phyloP scores from a whole-genome alignment of 2,888 invertebrate genomes.

The Drosophila subsilvestris region DNA sequence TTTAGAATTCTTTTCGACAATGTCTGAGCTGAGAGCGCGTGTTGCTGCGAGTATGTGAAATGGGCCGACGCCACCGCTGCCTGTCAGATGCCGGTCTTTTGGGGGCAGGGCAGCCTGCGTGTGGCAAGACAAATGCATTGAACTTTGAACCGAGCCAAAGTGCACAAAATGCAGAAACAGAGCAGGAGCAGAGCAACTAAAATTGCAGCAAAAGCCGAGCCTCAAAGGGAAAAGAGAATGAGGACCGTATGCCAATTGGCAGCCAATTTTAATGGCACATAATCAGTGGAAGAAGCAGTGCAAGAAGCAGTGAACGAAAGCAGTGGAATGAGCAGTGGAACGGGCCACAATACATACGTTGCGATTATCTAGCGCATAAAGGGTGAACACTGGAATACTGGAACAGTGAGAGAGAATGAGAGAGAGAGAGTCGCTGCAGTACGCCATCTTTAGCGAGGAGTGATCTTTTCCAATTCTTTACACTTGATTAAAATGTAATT shows the following conservation, averaged over 20 bases:
- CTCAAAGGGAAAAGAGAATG: not conserved
- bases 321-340: not conserved
- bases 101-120: conserved; percentile 29
- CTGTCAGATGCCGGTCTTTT: conserved; percentile 34
- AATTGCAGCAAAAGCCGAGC: conserved; percentile 15
- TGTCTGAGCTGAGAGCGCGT: conserved; percentile 15
- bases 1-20: conserved; percentile 40
- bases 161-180: conserved; percentile 20
- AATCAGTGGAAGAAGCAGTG: conserved; percentile 28
- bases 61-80: not conserved
- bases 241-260: conserved; percentile 53
- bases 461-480: not conserved
- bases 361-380: conserved; percentile 33
- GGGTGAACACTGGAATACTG: conserved; percentile 11
- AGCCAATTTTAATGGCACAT: conserved; percentile 57
- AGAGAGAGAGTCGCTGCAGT: not conserved
- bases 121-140: conserved; percentile 55
- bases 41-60: conserved; percentile 11
- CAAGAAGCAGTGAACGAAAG: too few species aligned
- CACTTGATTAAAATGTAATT: not conserved
- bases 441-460: too few species aligned
- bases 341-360: conserved; percentile 6
- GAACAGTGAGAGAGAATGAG: not conserved
- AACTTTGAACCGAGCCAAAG: conserved; percentile 53
- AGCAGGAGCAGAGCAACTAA: conserved; percentile 3